phyloP scores from a whole-genome alignment of 1,140 invertebrate genomes.

The Vanessa tameamea region DNA sequence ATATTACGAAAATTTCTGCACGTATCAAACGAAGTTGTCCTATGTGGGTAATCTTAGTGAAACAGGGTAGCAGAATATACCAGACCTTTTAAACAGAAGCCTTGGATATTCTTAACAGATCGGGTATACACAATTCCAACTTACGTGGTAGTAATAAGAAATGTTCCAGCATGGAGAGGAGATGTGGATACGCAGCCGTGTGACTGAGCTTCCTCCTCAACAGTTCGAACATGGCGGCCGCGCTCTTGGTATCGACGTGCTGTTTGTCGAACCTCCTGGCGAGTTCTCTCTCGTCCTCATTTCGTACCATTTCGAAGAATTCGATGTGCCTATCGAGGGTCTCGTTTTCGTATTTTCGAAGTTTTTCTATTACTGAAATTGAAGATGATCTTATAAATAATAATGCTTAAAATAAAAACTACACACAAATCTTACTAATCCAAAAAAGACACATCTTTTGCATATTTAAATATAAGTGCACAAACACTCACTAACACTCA shows the following conservation, averaged over 20 bases:
- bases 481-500: no score
- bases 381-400: no score
- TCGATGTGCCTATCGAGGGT: constrained; percentile 95
- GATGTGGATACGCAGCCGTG: constrained; percentile 95
- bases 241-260: constrained; percentile 97
- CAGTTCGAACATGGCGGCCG: constrained; percentile 96
- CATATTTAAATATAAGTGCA: no score
- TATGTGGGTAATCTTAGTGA: no score
- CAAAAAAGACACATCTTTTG: no score
- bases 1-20: no score
- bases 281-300: constrained; percentile 97
- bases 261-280: constrained; percentile 94
- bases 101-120: no score
- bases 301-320: constrained; percentile 99
- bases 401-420: no score
- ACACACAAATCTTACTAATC: no score
- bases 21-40: no score
- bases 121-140: constrained; percentile 72
- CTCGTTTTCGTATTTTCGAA: constrained; percentile 95
- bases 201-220: constrained; percentile 94
- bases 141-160: constrained; percentile 94
- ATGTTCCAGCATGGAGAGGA: constrained; percentile 95
- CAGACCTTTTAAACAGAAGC: no score
- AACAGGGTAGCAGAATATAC: no score
- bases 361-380: constrained; percentile 90